Percentiles rank a stretch among this genome's conserved stretches.
Evolutionary conservation across 2,888 invertebrate genomes (phyloP).

Genomic region (Drosophila ezoana): DNA sequence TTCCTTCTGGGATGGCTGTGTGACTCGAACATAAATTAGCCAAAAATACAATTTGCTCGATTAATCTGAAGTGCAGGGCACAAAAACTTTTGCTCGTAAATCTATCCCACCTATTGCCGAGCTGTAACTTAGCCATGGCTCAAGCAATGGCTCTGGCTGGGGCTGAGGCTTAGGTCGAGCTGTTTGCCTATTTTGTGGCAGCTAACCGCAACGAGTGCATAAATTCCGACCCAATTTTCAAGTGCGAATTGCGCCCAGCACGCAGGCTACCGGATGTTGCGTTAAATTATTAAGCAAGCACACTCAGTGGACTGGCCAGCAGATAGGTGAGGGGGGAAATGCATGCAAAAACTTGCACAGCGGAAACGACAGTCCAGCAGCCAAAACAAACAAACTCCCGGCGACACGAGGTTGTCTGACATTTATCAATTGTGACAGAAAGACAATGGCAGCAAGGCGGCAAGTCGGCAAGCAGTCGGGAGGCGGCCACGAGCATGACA

Average conservation of each 20-base stretch:
- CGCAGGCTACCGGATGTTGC: slow-evolving; percentile 64
- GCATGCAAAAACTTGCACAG: slow-evolving; percentile 60
- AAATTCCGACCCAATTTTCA: slow-evolving; percentile 78
- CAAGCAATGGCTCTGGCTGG: neutral
- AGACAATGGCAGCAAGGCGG: slow-evolving; percentile 60
- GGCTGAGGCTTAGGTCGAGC: slow-evolving; percentile 37
- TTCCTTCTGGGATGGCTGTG: slow-evolving; percentile 2
- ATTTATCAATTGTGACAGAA: slow-evolving; percentile 77
- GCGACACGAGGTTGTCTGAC: slow-evolving; percentile 60
- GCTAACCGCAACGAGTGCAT: slow-evolving; percentile 71
- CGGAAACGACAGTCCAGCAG: slow-evolving; percentile 49
- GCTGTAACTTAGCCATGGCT: slow-evolving; percentile 11
- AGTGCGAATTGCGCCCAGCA: slow-evolving; percentile 62
- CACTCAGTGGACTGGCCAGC: neutral
- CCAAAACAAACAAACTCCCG: slow-evolving; percentile 58
- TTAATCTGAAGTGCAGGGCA: slow-evolving; percentile 73
- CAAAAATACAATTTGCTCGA: slow-evolving; percentile 79
- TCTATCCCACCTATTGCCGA: slow-evolving; percentile 54
- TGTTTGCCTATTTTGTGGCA: slow-evolving; percentile 50
- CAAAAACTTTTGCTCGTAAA: slow-evolving; percentile 76
- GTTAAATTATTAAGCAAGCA: slow-evolving; percentile 68
- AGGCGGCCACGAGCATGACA: slow-evolving; percentile 70
- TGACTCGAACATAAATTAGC: slow-evolving; percentile 71
- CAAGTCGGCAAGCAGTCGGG: slow-evolving; percentile 2
- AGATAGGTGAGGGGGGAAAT: slow-evolving; percentile 15